A percentile compares a stretch with the other conserved stretches of the same genome.
phyloP scores from a whole-genome alignment of 2,888 invertebrate species.

The Aphodius sticticus region DNA sequence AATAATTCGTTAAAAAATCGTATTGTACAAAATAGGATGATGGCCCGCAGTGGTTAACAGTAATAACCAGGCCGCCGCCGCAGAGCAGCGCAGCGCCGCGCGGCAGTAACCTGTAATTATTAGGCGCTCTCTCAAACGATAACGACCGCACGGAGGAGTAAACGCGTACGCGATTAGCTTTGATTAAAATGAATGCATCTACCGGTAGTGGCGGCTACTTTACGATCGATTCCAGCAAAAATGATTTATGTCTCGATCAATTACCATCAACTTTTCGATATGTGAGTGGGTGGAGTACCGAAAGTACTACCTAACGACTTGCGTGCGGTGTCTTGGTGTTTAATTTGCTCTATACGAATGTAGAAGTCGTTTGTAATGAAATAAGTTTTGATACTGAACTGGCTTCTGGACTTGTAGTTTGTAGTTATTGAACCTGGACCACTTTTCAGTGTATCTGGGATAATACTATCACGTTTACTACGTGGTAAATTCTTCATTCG shows the following conservation, averaged over 20 bases:
- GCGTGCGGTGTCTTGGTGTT: neutral
- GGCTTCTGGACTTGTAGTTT: too few species aligned
- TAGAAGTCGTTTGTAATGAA: too few species aligned
- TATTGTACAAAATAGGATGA: constrained; percentile 29
- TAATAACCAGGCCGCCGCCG: neutral
- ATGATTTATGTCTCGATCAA: neutral
- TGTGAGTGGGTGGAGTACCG: neutral
- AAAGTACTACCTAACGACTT: neutral
- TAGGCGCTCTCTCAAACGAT: constrained; percentile 12
- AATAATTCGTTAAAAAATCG: constrained; percentile 33
- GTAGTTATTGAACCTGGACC: too few species aligned
- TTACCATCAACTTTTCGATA: neutral
- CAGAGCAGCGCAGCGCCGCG: neutral
- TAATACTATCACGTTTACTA: too few species aligned
- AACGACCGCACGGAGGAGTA: constrained; percentile 9
- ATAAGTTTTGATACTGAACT: too few species aligned
- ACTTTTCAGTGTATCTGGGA: too few species aligned
- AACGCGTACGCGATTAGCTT: constrained; percentile 17
- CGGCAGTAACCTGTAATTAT: constrained; percentile 23
- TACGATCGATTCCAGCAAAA: neutral
- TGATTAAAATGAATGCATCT: constrained; percentile 16
- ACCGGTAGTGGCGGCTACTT: neutral
- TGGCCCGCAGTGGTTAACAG: constrained; percentile 28
- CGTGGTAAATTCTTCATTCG: too few species aligned
- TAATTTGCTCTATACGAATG: too few species aligned